Conservation (phyloP, 1,140 invertebrate species). For the Venturia canescens region DNA sequence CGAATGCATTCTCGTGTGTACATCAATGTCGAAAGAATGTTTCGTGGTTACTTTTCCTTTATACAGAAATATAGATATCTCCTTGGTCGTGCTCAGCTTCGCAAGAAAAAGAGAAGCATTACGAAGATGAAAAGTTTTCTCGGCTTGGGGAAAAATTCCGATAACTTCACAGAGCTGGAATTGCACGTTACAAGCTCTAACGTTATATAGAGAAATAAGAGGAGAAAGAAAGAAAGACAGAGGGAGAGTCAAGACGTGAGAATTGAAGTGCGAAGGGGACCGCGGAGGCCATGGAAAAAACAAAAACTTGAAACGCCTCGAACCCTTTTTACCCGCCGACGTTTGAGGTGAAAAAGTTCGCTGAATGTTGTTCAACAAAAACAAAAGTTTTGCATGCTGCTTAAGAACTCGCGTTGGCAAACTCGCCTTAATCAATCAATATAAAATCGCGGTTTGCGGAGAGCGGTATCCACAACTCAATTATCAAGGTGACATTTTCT, state of each 20-base stretch:
- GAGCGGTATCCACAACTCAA: no score
- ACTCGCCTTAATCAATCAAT: no score
- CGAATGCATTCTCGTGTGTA: background rate
- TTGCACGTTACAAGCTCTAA: background rate
- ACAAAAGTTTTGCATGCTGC: no score
- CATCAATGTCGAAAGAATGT: constrained; percentile 16
- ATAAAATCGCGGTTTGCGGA: no score
- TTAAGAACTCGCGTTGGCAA: background rate
- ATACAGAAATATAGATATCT: background rate
- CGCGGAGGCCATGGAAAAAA: background rate
- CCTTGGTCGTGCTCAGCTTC: background rate
- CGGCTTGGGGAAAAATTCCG: background rate
- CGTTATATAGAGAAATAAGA: background rate
- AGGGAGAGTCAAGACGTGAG: background rate
- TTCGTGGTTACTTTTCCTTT: background rate
- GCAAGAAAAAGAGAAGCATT: constrained; percentile 28
- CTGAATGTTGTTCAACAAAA: background rate
- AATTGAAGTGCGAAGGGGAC: background rate
- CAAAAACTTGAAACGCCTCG: background rate
- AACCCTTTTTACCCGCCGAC: background rate
- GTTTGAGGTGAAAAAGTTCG: constrained; percentile 9
- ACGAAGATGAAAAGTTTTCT: constrained; percentile 22
- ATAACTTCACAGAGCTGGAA: background rate
- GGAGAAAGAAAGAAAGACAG: background rate
- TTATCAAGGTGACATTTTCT: no score